Percentiles rank a stretch among this genome's conserved stretches.
These are phyloP conservation scores for Apis dorsata DNA, from an alignment of 1,140 invertebrate genomes.

Conservation along the genomic window DNA sequence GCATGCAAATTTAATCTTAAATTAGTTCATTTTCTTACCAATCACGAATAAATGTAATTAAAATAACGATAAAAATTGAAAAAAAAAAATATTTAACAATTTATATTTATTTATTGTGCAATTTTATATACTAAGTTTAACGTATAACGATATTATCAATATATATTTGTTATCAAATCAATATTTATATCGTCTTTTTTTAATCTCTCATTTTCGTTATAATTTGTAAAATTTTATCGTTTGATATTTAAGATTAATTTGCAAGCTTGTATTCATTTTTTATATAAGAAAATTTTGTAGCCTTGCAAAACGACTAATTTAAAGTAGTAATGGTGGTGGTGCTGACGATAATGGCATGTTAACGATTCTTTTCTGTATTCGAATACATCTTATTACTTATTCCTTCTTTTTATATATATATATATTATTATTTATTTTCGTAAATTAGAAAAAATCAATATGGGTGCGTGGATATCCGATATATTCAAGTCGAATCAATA, in stretches of 20 bases:
- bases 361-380: conserved; percentile 55
- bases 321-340: conserved; percentile 71
- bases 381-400: conserved; percentile 40
- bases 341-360: conserved; percentile 74
- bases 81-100: neutral
- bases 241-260: conserved; percentile 49
- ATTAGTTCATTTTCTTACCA: neutral
- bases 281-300: conserved; percentile 16
- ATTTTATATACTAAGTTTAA: neutral
- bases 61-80: neutral
- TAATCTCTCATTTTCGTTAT: neutral
- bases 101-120: neutral
- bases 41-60: neutral
- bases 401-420: conserved; percentile 46
- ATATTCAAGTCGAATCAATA: conserved; percentile 49
- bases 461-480: conserved; percentile 48
- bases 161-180: neutral
- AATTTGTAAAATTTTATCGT: neutral
- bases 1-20: conserved; percentile 61
- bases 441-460: conserved; percentile 25
- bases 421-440: neutral
- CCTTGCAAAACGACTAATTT: conserved; percentile 54
- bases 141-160: neutral
- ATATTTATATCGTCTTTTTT: neutral
- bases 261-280: conserved; percentile 24